Conservation (phyloP, 2,797 vertebrate species). For the Odontamblyopus lacepedii region DNA sequence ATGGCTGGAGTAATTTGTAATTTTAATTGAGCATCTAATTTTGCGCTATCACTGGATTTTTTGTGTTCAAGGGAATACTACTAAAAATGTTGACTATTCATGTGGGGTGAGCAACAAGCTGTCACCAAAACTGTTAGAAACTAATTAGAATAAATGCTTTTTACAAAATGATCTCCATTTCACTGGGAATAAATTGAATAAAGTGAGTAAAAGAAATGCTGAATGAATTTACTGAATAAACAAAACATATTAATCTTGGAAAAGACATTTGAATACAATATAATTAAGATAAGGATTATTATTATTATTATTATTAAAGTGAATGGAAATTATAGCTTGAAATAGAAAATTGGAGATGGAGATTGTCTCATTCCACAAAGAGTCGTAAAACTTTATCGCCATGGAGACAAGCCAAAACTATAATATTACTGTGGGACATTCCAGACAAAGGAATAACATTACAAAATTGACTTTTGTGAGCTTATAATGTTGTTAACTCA, state of each 20-base stretch:
- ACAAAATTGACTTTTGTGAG: too few species aligned
- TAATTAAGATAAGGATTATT: too few species aligned
- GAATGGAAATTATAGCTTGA: too few species aligned
- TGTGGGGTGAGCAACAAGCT: conserved; percentile 8
- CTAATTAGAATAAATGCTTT: background rate
- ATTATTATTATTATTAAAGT: too few species aligned
- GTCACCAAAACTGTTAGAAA: background rate
- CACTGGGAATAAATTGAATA: background rate
- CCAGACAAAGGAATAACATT: too few species aligned
- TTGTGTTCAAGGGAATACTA: background rate
- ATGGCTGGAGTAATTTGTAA: conserved; percentile 1
- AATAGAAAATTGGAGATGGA: too few species aligned
- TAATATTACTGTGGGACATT: too few species aligned
- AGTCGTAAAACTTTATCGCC: too few species aligned
- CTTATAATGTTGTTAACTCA: too few species aligned
- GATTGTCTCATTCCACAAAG: too few species aligned
- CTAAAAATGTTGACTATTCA: background rate
- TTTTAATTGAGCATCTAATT: conserved; percentile 3
- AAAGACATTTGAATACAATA: too few species aligned
- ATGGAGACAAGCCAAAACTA: too few species aligned
- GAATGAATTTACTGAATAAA: background rate
- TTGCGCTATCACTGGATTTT: background rate
- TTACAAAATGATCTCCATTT: background rate
- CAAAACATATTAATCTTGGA: background rate
- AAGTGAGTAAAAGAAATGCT: background rate